Evolutionary conservation across 2,113 vertebrate species (phyloP).

Genomic region (Proteles cristata): DNA sequence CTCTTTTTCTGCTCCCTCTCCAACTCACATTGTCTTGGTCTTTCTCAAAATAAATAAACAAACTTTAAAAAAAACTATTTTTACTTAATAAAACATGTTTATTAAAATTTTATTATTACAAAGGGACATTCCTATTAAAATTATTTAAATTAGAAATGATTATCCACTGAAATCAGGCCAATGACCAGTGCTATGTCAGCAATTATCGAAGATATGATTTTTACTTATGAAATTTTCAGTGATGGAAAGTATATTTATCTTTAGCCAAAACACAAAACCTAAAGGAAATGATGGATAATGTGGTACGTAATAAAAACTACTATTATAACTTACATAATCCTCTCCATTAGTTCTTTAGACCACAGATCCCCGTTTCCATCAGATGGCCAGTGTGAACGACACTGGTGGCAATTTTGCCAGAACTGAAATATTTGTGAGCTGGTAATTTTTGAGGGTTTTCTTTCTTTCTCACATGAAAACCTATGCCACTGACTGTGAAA

Average conservation of each 20-base stretch:
- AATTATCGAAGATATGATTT: slow-evolving; percentile 5
- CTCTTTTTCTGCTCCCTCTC: too few species aligned
- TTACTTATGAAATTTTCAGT: slow-evolving; percentile 5
- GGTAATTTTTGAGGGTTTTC: neutral
- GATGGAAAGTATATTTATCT: neutral
- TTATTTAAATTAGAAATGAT: slow-evolving; percentile 15
- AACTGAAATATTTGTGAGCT: neutral
- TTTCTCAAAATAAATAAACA: too few species aligned
- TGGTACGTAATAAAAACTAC: slow-evolving; percentile 2
- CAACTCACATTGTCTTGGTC: too few species aligned
- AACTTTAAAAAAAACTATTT: too few species aligned
- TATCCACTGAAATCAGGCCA: neutral
- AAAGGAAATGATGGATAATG: neutral
- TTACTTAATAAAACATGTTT: too few species aligned
- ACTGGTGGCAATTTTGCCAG: neutral
- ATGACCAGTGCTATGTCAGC: neutral
- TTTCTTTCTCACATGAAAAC: slow-evolving; percentile 9
- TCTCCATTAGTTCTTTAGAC: neutral
- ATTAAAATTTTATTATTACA: neutral
- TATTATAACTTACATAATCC: neutral
- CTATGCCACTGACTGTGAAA: neutral
- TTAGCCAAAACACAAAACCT: slow-evolving; percentile 13
- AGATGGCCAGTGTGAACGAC: neutral
- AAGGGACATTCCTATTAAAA: neutral
- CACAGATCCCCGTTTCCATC: neutral